phyloP scores from a whole-genome alignment of 2,113 vertebrate species.

The Poecile atricapillus region DNA sequence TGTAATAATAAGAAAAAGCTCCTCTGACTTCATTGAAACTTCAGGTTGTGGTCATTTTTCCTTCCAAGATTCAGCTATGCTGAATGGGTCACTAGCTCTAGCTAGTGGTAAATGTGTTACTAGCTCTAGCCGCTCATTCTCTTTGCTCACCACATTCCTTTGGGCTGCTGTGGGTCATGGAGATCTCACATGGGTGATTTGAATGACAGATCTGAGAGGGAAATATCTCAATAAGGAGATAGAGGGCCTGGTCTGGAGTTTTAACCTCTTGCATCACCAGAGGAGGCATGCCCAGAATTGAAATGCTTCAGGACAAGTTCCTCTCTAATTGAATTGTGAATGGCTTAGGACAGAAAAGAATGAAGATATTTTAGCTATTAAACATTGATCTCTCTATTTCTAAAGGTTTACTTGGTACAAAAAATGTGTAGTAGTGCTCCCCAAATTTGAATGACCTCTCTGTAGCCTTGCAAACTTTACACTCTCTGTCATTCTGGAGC shows the following conservation, averaged over 20 bases:
- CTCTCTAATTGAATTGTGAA: neutral
- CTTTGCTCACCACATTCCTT: neutral
- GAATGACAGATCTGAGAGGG: neutral
- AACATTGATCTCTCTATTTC: neutral
- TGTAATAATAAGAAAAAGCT: neutral
- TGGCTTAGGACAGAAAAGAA: neutral
- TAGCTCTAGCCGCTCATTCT: neutral
- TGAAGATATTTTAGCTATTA: neutral
- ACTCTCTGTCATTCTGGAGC: neutral
- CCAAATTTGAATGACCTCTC: neutral
- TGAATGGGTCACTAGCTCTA: neutral
- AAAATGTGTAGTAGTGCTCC: neutral
- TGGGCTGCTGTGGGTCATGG: neutral
- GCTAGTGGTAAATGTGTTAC: neutral
- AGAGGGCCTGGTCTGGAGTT: neutral
- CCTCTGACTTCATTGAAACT: neutral
- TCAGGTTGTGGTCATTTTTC: neutral
- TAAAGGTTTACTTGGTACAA: neutral
- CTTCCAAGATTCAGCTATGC: neutral
- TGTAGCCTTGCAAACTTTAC: neutral
- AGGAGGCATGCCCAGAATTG: neutral
- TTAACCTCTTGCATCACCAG: neutral
- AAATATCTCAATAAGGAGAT: neutral
- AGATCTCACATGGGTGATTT: neutral
- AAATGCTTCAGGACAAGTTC: neutral